Base-by-base conservation (phyloP, 2,797 vertebrate species). In the Periophthalmus magnuspinnatus region DNA sequence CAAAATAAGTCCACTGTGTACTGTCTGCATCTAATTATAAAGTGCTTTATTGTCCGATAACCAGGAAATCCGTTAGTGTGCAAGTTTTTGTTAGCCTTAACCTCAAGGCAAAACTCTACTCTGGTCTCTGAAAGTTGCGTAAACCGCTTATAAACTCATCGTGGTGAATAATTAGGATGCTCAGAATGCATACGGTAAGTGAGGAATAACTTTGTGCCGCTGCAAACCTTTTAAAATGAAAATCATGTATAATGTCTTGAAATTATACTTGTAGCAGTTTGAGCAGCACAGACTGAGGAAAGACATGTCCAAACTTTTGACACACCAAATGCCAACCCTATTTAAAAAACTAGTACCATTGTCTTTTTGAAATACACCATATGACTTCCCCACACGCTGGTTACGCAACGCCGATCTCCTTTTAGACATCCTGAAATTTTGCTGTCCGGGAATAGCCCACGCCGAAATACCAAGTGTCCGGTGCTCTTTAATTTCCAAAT, bases 381-480 rank as follows among this genome's bases (percentile, higher is more conserved):
- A 34, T 6, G 55, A 16, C 55, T 24, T 28, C 17, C 13, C 58
- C 32, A 36, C 58, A 61, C 28, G 7, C 33, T 34, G 36, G 21
- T 47, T 63, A 62, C 19, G 36, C 60, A 62, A 62, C 33, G 5
- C 6, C 17, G 6, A 17, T 36, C 28, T 41, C 1, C 34, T 22
- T 60, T 61, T 61, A 61, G 34, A 38, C 36, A 41, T 38, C 38
- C 61, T 17, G 45, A 47, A n/a, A 45, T 63, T 33, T 33, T 19
- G 16, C 19, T 11, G 24, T 9, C 45, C 47, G 32, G 47, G 14
- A 65, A 50, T 64, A 64, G 62, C 45, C 62, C 62, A 48, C 45
- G 45, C 41, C 41, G 16, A 65, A 65, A 65, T 33, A 47, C 45
- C 61, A 64, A 65, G 45, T 48, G 62, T 32, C 62, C 62, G 32